phyloP scores from a whole-genome alignment of 2,888 invertebrate species.

The Pseudanteris insignis region DNA sequence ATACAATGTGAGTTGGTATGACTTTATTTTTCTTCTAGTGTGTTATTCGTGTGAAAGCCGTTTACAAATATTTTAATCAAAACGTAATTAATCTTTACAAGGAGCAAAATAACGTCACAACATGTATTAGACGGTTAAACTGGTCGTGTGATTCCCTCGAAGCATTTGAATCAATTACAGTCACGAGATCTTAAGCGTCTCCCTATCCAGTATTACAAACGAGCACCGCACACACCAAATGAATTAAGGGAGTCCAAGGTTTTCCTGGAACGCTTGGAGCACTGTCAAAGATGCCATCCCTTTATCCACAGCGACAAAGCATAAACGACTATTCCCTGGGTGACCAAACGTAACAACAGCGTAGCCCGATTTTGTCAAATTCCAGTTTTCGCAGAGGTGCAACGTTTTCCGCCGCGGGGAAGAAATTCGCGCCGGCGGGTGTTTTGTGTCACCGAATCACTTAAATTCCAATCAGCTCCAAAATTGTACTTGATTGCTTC shows the following conservation, averaged over 20 bases:
- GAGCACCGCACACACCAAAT: slow-evolving; percentile 57
- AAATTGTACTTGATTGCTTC: slow-evolving; percentile 44
- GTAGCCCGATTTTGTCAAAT: slow-evolving; percentile 20
- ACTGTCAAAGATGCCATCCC: slow-evolving; percentile 13
- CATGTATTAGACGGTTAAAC: slow-evolving; percentile 5
- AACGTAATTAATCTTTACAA: no score
- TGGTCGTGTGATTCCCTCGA: slow-evolving; percentile 50
- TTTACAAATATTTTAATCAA: no score
- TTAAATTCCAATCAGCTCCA: slow-evolving; percentile 43
- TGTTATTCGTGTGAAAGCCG: no score
- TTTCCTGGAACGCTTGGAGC: slow-evolving; percentile 14
- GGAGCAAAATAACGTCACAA: no score
- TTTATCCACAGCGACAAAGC: slow-evolving; percentile 14
- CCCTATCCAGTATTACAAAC: slow-evolving; percentile 53
- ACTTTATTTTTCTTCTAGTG: no score
- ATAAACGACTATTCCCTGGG: slow-evolving; percentile 14
- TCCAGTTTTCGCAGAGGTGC: not conserved
- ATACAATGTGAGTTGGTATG: no score
- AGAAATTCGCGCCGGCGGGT: slow-evolving; percentile 14
- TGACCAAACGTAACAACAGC: slow-evolving; percentile 27
- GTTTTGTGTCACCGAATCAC: slow-evolving; percentile 23
- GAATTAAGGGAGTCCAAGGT: slow-evolving; percentile 53
- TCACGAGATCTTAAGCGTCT: slow-evolving; percentile 52
- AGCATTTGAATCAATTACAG: slow-evolving; percentile 62
- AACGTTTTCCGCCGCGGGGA: slow-evolving; percentile 5